Evolutionary conservation across 2,113 vertebrate genomes (phyloP), one percentile per base, ranked within the genome.

Genomic region (Hystrix cristata): DNA sequence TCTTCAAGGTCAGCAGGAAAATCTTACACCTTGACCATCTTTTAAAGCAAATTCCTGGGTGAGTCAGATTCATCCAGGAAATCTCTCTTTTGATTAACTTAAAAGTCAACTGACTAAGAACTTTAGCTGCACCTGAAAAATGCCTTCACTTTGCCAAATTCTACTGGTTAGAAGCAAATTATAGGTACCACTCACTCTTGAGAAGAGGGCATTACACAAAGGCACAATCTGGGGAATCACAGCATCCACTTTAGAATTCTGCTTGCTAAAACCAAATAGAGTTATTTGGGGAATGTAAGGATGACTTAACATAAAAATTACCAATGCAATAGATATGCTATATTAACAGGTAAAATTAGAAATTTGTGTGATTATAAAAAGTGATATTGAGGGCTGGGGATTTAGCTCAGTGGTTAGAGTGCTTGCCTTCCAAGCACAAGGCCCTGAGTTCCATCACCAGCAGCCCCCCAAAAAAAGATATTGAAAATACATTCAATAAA

Each of bases 1-100:
- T 86, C 81, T 72, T 93, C 62, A 86, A 96, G 79, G 72, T 29
- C 64, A 96, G 12, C 25, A 46, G 23, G 53, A 80, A n/a, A 94
- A 51, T 87, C 25, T 65, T 79, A 85, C 25, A 64, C 79, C 1
- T 48, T 74, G 84, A 87, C 51, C 19, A 57, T 86, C 69, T 90
- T 92, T 89, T 78, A 79, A 84, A 71, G 34, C n/a, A 51, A 72
- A 78, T 48, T 23, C 11, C 55, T 94, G 9, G 71, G 53, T 90
- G 86, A 81, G 64, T 79, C 62, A 90, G 46, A 15, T 19, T 29
- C 19, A 48, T 27, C 11, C 57, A 94, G 29, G 4, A 69, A 76
- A 82, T 67, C 25, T 87, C 15, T 51, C 15, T 48, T 91, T 87
- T 91, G 65, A 96, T 94, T 74, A 81, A 85, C 29, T 72, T 90